These are phyloP conservation scores for Tetramorium alpestre DNA, from an alignment of 1,140 invertebrate genomes.

Conservation along the genomic window DNA sequence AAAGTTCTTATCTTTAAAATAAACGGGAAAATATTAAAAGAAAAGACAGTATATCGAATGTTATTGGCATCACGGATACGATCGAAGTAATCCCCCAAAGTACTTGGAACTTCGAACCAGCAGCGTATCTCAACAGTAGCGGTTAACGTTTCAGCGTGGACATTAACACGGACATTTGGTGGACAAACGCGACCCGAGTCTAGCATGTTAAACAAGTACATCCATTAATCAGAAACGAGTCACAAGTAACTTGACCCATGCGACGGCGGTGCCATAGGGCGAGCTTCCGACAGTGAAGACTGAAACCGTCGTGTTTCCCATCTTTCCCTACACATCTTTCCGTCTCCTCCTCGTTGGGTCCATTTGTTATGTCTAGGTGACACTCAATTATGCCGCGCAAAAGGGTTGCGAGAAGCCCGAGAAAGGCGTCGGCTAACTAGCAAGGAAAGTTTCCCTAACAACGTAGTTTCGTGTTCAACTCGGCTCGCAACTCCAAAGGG, in stretches of 20 bases:
- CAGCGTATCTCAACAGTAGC: conserved; percentile 32
- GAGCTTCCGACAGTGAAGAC: conserved; percentile 71
- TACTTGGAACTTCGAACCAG: conserved; percentile 17
- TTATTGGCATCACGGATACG: background rate
- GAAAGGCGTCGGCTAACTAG: conserved; percentile 76
- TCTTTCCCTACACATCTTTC: conserved; percentile 70
- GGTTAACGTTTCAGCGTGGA: conserved; percentile 67
- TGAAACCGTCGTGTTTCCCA: conserved; percentile 67
- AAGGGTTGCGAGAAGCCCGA: conserved; percentile 74
- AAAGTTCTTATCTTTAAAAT: background rate
- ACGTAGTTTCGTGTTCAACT: conserved; percentile 66
- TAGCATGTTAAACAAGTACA: conserved; percentile 79
- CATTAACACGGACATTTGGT: conserved; percentile 80
- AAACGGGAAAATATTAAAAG: background rate
- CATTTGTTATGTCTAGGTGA: conserved; percentile 81
- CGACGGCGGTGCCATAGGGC: conserved; percentile 67
- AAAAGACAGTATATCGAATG: background rate
- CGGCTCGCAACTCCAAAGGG: conserved; percentile 58
- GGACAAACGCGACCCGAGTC: conserved; percentile 74
- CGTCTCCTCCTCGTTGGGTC: conserved; percentile 68
- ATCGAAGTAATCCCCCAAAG: background rate
- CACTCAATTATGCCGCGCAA: conserved; percentile 80
- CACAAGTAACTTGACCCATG: conserved; percentile 79
- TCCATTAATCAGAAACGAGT: conserved; percentile 81
- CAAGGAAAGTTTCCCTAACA: conserved; percentile 76